Conservation (phyloP, 2,888 invertebrate species). For the Sycophila texana region DNA sequence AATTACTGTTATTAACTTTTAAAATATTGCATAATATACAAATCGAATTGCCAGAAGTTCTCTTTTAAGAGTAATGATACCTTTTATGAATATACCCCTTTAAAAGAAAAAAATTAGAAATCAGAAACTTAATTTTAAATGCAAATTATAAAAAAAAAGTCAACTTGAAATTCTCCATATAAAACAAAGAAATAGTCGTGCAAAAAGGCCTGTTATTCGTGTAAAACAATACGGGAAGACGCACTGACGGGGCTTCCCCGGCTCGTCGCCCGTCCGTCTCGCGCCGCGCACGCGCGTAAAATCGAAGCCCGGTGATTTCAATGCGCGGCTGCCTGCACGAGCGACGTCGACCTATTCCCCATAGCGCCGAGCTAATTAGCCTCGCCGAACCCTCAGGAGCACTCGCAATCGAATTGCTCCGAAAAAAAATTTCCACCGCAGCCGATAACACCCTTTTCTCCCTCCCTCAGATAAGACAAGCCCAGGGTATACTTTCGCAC, state of each 20-base stretch:
- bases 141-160: conserved; percentile 11
- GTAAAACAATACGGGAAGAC: conserved; percentile 25
- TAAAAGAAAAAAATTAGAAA: no score
- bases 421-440: not conserved
- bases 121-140: not conserved
- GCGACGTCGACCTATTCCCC: conserved; percentile 55
- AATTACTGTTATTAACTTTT: no score
- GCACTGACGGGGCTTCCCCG: not conserved
- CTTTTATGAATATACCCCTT: no score
- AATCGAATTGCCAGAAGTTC: no score
- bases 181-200: no score
- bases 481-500: not conserved
- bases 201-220: not conserved
- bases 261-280: not conserved
- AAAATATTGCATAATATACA: no score
- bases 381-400: not conserved
- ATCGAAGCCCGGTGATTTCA: conserved; percentile 60
- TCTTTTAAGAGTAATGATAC: no score
- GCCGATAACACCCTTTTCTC: no score
- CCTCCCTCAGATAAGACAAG: no score
- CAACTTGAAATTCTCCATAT: conserved; percentile 29
- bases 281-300: not conserved
- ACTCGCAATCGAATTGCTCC: not conserved
- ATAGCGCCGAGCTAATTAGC: conserved; percentile 31
- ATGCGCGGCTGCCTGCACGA: conserved; percentile 61